These are phyloP conservation scores for Nyctereutes procyonoides DNA, from an alignment of 2,113 vertebrate genomes.

Conservation along the genomic window DNA sequence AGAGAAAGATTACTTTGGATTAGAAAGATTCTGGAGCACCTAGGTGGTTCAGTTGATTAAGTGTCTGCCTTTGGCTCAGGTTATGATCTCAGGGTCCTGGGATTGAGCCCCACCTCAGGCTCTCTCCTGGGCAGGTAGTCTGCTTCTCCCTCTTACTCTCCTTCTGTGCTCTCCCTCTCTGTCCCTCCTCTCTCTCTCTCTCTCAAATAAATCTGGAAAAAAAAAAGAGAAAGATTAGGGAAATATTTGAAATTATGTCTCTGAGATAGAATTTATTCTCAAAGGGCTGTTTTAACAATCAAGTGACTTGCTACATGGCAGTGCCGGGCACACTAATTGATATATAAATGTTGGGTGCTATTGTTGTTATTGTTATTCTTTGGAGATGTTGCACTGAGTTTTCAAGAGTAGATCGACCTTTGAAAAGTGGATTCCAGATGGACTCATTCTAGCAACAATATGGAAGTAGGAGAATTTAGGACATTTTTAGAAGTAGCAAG, in stretches of 20 bases:
- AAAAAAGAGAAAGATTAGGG: neutral
- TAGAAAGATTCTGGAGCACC: neutral
- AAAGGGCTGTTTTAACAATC: constrained; percentile 32
- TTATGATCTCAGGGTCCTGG: too few relatives aligned
- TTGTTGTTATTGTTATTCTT: neutral
- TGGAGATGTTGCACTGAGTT: neutral
- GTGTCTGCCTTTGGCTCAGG: too few relatives aligned
- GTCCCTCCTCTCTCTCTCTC: too few relatives aligned
- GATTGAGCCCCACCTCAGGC: too few relatives aligned
- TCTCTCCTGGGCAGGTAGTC: too few relatives aligned
- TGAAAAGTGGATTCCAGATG: constrained; percentile 16
- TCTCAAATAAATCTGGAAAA: too few relatives aligned
- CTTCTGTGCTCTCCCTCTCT: too few relatives aligned
- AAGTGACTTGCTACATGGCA: neutral
- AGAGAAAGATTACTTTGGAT: constrained; percentile 37
- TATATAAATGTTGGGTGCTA: constrained; percentile 6
- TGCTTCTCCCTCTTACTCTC: too few relatives aligned
- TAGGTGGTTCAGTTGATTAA: too few relatives aligned
- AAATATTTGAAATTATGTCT: constrained; percentile 56
- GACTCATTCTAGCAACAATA: neutral
- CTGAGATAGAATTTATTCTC: neutral
- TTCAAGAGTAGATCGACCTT: constrained; percentile 49
- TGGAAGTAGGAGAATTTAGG: constrained; percentile 30
- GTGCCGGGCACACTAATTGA: neutral
- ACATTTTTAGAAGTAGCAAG: constrained; percentile 36